Percentiles rank a stretch among this genome's conserved stretches.
Conservation (phyloP, 2,113 vertebrate genomes). For the Erinaceus europaeus region DNA sequence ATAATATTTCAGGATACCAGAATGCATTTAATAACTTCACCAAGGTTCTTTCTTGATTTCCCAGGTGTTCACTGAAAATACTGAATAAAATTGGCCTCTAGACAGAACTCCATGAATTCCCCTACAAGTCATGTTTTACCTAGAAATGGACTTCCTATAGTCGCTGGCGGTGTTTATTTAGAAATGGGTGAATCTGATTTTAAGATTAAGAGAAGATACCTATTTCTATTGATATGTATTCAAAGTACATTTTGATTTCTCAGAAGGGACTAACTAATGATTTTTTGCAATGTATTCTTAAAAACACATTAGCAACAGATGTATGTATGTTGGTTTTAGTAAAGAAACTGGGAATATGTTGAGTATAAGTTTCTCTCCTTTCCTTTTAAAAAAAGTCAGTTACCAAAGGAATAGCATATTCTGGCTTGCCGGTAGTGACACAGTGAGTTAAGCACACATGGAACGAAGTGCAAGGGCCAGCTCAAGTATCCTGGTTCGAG, state of each 20-base stretch:
- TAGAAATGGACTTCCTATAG: background rate
- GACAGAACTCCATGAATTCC: conserved; percentile 34
- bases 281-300: background rate
- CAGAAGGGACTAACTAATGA: background rate
- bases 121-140: background rate
- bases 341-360: background rate
- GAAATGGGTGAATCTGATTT: background rate
- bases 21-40: conserved; percentile 67
- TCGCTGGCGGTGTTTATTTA: background rate
- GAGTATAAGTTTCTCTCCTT: background rate
- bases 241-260: background rate
- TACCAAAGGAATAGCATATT: background rate
- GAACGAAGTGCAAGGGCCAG: no score
- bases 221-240: background rate
- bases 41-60: conserved; percentile 63
- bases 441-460: no score
- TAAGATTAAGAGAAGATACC: background rate
- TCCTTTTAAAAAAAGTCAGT: conserved; percentile 21
- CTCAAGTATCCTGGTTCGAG: no score
- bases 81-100: conserved; percentile 48
- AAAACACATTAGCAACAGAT: background rate
- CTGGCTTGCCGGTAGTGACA: no score
- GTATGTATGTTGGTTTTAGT: background rate
- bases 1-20: conserved; percentile 51
- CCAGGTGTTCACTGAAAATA: conserved; percentile 62